Conservation (phyloP, 2,888 invertebrate genomes). For the Eupithecia inturbata region DNA sequence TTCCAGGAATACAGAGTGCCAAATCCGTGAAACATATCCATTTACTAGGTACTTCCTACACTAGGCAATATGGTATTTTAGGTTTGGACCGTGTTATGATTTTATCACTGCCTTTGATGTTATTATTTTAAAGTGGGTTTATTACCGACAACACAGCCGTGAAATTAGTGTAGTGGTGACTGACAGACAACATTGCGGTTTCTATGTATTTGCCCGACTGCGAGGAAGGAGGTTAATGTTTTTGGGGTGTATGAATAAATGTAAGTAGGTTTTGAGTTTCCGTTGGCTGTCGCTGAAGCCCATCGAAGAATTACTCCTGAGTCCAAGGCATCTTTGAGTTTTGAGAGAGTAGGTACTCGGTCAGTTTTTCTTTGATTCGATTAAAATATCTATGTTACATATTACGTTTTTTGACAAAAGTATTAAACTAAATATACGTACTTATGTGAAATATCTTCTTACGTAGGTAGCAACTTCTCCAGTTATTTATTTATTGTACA, state of each 20-base stretch:
- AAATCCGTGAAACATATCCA: neutral
- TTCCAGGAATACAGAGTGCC: neutral
- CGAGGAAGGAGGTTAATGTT: neutral
- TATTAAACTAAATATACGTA: neutral
- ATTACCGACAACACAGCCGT: constrained; percentile 9
- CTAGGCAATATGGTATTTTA: neutral
- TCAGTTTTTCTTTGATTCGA: neutral
- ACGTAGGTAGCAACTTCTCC: neutral
- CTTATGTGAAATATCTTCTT: neutral
- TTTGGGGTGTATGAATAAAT: neutral
- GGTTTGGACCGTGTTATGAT: neutral
- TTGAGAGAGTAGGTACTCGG: neutral
- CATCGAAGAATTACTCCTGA: neutral
- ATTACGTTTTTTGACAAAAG: neutral
- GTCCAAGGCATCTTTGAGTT: neutral
- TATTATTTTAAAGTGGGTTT: constrained; percentile 18
- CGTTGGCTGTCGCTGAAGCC: neutral
- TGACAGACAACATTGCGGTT: neutral
- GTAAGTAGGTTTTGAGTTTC: neutral
- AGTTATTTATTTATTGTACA: neutral
- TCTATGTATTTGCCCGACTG: neutral
- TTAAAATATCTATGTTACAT: neutral
- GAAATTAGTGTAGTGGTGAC: neutral
- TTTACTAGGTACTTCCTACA: neutral
- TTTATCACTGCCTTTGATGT: constrained; percentile 14